Base-by-base conservation (phyloP, 2,113 vertebrate genomes). In the Rhinolophus sinicus region DNA sequence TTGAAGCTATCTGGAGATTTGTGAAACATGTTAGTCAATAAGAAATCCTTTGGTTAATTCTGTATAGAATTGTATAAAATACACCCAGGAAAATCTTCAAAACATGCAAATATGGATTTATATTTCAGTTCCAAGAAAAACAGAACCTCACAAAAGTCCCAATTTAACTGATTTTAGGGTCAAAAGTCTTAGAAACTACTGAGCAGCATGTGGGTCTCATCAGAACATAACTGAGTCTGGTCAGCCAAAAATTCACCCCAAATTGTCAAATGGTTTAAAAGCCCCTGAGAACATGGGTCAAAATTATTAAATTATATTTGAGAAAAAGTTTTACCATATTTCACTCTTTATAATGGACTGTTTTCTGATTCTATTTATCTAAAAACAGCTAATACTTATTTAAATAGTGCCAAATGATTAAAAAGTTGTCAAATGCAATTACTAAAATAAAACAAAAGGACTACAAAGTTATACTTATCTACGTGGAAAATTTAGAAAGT, bases 51-150 rank as follows among this genome's bases (percentile, higher is more conserved):
- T 88, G 15, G 33, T 67, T 78, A 93, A 77, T 90, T 96, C 64
- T 75, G 15, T 28, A 67, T 22, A 62, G 13, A 64, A 18, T 65
- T 19, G 28, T 62, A 88, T 60, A 22, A 92, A 90, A 94, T 33
- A 92, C 7, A 67, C 19, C 11, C 13, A 78, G 38, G 13, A 35
- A 95, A 67, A 76, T 70, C 52, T 81, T 89, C 30, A 86, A 90
- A 92, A 84, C 69, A 86, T 88, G 26, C 12, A 83, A 90, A 83
- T 87, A 94, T 44, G 16, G 22, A 89, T 87, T 94, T 95, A 1
- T 73, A 50, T 93, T 93, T 97, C n/a, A 88, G 16, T 80, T 50
- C 44, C 52, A 88, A 93, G 67, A 78, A 96, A 96, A 94, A 80
- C 18, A 89, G 54, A 80, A 76, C 38, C 15, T 85, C 22, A 72